Conservation (phyloP, 2,797 vertebrate species). For the Rhinoraja longicauda region DNA sequence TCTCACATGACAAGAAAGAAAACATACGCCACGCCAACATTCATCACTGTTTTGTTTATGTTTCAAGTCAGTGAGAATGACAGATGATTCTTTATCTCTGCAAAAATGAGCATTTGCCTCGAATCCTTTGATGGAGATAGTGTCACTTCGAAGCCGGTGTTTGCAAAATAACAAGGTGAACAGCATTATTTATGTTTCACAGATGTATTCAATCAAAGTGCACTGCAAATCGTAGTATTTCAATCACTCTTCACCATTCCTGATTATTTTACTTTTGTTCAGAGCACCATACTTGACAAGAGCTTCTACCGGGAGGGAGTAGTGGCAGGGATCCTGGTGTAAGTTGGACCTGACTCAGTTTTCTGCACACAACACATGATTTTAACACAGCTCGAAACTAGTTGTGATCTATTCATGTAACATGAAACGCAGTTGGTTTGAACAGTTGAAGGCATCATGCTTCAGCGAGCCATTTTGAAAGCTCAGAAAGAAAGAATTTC, state of each 20-base stretch:
- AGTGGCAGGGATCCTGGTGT: background rate
- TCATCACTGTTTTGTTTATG: background rate
- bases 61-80: slow-evolving; percentile 12
- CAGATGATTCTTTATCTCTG: background rate
- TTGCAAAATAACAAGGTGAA: background rate
- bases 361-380: background rate
- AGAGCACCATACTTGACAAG: background rate
- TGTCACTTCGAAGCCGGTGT: background rate
- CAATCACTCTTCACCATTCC: background rate
- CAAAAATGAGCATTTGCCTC: background rate
- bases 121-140: background rate
- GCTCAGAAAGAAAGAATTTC: background rate
- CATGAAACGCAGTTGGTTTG: no score
- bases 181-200: background rate
- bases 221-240: background rate
- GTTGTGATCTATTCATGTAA: background rate
- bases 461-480: background rate
- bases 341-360: background rate
- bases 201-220: background rate
- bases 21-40: slow-evolving; percentile 11
- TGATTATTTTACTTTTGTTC: background rate
- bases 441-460: background rate
- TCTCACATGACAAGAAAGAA: background rate
- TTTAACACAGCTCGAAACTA: background rate
- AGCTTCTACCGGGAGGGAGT: background rate